These are phyloP conservation scores for Apolygus lucorum DNA, from an alignment of 1,140 invertebrate species.

Conservation along the genomic window DNA sequence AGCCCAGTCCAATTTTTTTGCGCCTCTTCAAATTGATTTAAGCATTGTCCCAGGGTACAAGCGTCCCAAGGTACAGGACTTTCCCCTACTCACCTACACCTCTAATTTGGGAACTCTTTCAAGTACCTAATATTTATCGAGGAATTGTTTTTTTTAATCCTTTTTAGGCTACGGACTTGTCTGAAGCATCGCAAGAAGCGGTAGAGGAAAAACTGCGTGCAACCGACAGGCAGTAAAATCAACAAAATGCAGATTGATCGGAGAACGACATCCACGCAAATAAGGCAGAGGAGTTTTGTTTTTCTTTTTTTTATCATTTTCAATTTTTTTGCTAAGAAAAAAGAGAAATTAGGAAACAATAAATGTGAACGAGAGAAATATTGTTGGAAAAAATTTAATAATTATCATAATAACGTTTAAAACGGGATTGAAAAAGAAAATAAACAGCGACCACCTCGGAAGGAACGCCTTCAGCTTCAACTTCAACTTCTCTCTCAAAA, in stretches of 20 bases:
- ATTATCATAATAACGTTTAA: neutral
- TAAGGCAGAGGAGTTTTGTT: constrained; percentile 14
- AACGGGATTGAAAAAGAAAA: neutral
- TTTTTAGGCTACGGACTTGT: constrained; percentile 72
- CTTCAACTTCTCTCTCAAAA: neutral
- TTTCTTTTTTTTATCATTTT: constrained; percentile 17
- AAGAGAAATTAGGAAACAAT: constrained; percentile 1
- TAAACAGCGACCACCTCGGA: no score
- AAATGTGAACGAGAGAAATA: neutral
- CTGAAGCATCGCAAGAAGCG: constrained; percentile 81
- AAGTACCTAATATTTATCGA: neutral
- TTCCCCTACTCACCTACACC: no score
- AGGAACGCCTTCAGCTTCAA: no score
- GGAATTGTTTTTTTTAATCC: constrained; percentile 29
- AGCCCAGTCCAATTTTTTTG: no score
- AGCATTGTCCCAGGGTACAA: no score
- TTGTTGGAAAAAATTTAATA: neutral
- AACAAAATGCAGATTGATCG: neutral
- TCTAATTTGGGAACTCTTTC: no score
- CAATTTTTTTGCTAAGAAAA: neutral
- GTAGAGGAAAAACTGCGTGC: constrained; percentile 86
- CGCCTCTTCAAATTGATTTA: no score
- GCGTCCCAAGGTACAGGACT: no score
- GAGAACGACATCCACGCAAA: constrained; percentile 22
- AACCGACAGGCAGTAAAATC: constrained; percentile 76